Evolutionary conservation across 2,888 invertebrate species (phyloP), one percentile per base, ranked within the genome.

Genomic region (Cantharis rustica): DNA sequence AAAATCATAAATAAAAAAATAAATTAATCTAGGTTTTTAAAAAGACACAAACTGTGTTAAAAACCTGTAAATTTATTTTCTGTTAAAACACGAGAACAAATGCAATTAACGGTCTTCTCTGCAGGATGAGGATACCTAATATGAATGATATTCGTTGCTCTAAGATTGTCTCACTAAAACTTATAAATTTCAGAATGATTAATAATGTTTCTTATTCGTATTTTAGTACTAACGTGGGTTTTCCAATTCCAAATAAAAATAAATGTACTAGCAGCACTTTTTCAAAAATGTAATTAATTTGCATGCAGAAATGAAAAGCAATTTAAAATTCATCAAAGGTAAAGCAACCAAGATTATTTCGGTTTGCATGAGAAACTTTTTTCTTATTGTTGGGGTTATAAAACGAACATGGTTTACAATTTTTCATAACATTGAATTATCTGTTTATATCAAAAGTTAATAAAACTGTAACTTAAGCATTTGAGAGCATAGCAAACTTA

Each of bases 381-480:
- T 47, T 47, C n/a, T n/a, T 47, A n/a, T 47, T n/a, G 47, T n/a
- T n/a, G 7, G 4, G 5, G 7, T 47, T 47, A 47, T 47, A 47
- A 47, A n/a, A 47, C 2, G 11, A 47, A 47, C 47, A n/a, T 47
- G n/a, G 1, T n/a, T 47, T 2, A 0, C 7, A 47, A 47, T n/a
- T 47, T 47, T 47, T 47, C n/a, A n/a, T 47, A 66, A 23, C 64
- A 66, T 23, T 64, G n/a, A 66, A 66, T 66, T 66, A 61, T 70
- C 7, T 61, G 16, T 70, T 70, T 70, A 70, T 70, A 64, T 70
- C 63, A 70, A 74, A 74, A 74, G 69, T 66, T 69, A 69, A 47
- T 74, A 74, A 69, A 70, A 74, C 63, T 74, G 74, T 74, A 74
- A 70, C 74, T 74, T 62, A 70, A 74, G 74, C 69, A 64, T 74